A percentile compares a stretch with the other conserved stretches of the same genome.
Conservation (phyloP, 1,140 invertebrate species). For the Magallana gigas region DNA sequence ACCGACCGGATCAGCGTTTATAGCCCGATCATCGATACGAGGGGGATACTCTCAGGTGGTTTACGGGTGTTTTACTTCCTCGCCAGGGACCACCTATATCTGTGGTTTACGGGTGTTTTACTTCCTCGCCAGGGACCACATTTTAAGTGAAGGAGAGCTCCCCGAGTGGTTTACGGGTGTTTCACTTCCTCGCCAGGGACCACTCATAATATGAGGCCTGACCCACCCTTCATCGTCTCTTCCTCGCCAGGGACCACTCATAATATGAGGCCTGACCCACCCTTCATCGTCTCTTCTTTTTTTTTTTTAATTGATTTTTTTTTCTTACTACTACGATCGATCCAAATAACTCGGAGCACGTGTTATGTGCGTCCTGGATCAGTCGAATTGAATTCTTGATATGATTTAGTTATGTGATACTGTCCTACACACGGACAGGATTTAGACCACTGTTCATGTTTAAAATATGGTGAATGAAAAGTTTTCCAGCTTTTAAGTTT, state of each 20-base stretch:
- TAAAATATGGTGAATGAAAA: constrained; percentile 12
- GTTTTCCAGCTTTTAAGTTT: constrained; percentile 9
- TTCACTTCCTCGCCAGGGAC: background rate
- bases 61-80: too few species aligned
- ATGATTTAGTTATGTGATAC: background rate
- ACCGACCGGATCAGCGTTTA: constrained; percentile 1
- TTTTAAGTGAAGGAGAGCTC: too few species aligned
- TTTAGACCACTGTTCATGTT: constrained; percentile 23
- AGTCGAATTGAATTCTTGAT: background rate
- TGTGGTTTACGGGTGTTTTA: too few species aligned
- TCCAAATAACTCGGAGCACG: background rate
- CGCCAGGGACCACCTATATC: too few species aligned
- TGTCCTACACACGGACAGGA: background rate
- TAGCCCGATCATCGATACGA: constrained; percentile 29
- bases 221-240: background rate
- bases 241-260: too few species aligned
- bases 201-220: background rate
- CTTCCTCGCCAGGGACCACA: too few species aligned
- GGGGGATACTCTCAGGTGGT: background rate
- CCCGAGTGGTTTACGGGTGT: background rate
- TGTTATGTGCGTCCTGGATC: background rate
- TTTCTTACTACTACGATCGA: background rate
- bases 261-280: background rate
- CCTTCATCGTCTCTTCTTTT: background rate
- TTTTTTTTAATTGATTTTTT: background rate